Evolutionary conservation across 2,113 vertebrate genomes (phyloP).

Genomic region (Anguilla rostrata): DNA sequence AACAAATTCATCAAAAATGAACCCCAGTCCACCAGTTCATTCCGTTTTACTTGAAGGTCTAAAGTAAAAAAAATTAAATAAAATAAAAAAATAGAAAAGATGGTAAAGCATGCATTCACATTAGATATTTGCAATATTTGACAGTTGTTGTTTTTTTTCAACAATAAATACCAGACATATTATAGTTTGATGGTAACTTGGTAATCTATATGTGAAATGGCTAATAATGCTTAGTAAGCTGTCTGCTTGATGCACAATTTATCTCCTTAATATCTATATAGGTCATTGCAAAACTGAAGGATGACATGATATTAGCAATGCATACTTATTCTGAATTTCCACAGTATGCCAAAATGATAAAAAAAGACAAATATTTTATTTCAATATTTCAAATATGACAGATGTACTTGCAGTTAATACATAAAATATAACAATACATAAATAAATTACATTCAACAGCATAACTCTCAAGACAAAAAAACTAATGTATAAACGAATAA

Average conservation of each 20-base stretch:
- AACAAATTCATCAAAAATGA: too few relatives aligned
- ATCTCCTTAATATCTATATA: neutral
- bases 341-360: too few relatives aligned
- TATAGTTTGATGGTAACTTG: neutral
- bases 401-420: too few relatives aligned
- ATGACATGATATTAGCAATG: too few relatives aligned
- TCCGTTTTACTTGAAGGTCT: neutral
- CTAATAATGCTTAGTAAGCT: neutral
- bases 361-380: too few relatives aligned
- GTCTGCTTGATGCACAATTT: neutral
- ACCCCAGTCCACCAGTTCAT: slow-evolving; percentile 39
- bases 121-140: slow-evolving; percentile 18
- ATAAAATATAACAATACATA: too few relatives aligned
- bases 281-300: neutral
- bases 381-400: too few relatives aligned
- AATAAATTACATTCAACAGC: too few relatives aligned
- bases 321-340: too few relatives aligned
- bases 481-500: too few relatives aligned
- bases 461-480: too few relatives aligned
- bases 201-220: too few relatives aligned
- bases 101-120: slow-evolving; percentile 51
- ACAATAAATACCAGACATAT: neutral
- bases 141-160: neutral
- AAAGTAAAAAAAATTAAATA: neutral
- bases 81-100: slow-evolving; percentile 46